A percentile compares a stretch with the other conserved stretches of the same genome.
phyloP scores from a whole-genome alignment of 2,888 invertebrate species.

The Spodoptera littoralis region DNA sequence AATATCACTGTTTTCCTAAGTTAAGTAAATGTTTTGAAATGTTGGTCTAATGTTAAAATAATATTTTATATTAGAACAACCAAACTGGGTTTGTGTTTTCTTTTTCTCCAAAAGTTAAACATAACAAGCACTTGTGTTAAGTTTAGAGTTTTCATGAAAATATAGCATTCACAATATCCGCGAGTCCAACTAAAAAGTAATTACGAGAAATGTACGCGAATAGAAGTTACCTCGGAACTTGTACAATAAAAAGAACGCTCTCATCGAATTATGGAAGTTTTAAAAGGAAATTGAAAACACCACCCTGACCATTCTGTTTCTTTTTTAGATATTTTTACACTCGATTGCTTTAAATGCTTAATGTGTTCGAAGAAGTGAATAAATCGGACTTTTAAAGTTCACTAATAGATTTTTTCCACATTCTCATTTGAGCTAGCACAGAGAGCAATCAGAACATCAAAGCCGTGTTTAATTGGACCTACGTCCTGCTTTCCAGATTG shows the following conservation, averaged over 20 bases:
- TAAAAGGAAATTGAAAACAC: slow-evolving; percentile 35
- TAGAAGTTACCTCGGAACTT: slow-evolving; percentile 38
- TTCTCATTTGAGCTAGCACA: slow-evolving; percentile 13
- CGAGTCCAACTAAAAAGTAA: slow-evolving; percentile 25
- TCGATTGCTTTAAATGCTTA: slow-evolving; percentile 9
- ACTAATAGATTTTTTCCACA: background rate
- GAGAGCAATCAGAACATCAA: slow-evolving; percentile 58
- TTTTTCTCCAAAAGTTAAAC: too few relatives aligned
- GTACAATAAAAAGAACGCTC: slow-evolving; percentile 32
- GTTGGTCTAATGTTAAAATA: too few relatives aligned
- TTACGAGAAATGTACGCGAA: slow-evolving; percentile 25
- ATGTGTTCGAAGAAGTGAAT: slow-evolving; percentile 4
- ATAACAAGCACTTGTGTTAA: background rate
- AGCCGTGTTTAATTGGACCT: slow-evolving; percentile 71
- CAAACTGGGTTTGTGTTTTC: too few relatives aligned
- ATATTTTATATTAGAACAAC: too few relatives aligned
- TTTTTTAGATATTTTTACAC: slow-evolving; percentile 14
- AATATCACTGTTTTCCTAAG: too few relatives aligned
- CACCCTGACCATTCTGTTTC: slow-evolving; percentile 14
- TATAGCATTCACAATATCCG: slow-evolving; percentile 5
- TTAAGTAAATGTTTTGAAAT: too few relatives aligned
- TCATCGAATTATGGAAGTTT: slow-evolving; percentile 38
- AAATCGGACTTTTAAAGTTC: background rate
- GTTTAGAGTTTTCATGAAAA: background rate
- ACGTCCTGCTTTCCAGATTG: slow-evolving; percentile 80